Evolutionary conservation across 2,888 invertebrate genomes (phyloP).

Genomic region (Oegoconia quadripuncta): DNA sequence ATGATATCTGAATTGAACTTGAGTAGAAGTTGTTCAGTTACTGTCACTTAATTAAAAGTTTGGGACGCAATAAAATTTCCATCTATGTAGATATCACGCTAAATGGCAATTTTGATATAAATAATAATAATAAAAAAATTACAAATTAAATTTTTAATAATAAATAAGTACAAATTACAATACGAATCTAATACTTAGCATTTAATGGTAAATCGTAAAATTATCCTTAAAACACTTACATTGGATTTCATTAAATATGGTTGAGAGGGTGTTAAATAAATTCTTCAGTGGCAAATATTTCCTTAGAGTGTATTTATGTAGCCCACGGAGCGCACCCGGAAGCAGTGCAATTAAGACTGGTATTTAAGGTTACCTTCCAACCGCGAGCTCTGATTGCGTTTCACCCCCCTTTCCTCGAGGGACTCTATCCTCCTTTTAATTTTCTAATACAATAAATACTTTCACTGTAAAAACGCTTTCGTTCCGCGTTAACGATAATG

Average conservation of each 20-base stretch:
- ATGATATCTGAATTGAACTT: no score
- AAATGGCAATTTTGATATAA: no score
- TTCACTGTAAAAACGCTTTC: slow-evolving; percentile 39
- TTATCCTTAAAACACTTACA: no score
- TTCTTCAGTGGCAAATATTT: slow-evolving; percentile 59
- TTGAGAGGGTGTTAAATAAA: slow-evolving; percentile 55
- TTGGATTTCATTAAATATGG: slow-evolving; percentile 5
- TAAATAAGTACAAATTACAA: no score
- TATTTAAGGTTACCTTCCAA: slow-evolving; percentile 74
- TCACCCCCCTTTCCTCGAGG: slow-evolving; percentile 45
- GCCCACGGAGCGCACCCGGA: slow-evolving; percentile 58
- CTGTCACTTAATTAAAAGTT: no score
- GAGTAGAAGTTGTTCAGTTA: no score
- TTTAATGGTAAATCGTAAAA: no score
- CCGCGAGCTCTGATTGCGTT: slow-evolving; percentile 70
- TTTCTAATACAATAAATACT: slow-evolving; percentile 74
- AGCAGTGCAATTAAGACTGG: slow-evolving; percentile 77
- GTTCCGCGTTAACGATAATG: slow-evolving; percentile 36
- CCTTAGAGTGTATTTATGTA: slow-evolving; percentile 69
- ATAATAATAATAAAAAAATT: no score
- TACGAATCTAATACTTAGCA: no score
- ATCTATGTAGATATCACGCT: no score
- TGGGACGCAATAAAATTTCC: no score
- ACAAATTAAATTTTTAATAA: no score
- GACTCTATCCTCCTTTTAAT: slow-evolving; percentile 70